Evolutionary conservation across 2,888 invertebrate species (phyloP).

Genomic region (Andrena haemorrhoa): DNA sequence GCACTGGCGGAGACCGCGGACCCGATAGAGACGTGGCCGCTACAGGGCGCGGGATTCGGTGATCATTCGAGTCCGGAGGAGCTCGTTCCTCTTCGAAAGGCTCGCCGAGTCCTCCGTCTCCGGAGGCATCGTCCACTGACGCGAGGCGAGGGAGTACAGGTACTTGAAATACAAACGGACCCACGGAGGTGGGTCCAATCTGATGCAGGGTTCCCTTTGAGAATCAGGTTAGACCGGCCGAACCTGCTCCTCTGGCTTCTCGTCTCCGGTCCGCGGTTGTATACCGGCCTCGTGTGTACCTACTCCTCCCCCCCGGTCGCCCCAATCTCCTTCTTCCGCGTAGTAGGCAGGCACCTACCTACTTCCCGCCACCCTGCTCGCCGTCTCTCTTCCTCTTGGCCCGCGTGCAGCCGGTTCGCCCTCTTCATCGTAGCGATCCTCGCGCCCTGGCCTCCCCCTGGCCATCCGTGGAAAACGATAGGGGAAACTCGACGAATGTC

Average conservation of each 20-base stretch:
- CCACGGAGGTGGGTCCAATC: constrained; percentile 83
- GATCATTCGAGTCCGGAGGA: constrained; percentile 28
- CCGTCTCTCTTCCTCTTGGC: constrained; percentile 43
- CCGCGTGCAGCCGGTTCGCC: constrained; percentile 51
- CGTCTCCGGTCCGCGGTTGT: constrained; percentile 76
- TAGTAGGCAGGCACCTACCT: constrained; percentile 78
- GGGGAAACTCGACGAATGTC: background rate
- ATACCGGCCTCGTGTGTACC: constrained; percentile 73
- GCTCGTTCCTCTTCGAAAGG: constrained; percentile 57
- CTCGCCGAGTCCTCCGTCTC: constrained; percentile 73
- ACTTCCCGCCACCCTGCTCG: constrained; percentile 67
- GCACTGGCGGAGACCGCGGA: background rate
- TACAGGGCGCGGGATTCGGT: background rate
- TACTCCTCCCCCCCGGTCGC: constrained; percentile 74
- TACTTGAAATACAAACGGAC: constrained; percentile 84
- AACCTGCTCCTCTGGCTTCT: constrained; percentile 83
- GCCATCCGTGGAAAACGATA: constrained; percentile 4
- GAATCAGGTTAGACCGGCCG: constrained; percentile 85
- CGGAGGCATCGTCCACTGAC: constrained; percentile 76
- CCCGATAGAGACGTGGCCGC: background rate
- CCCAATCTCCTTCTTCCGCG: constrained; percentile 81
- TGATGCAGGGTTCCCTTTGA: constrained; percentile 83
- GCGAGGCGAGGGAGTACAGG: constrained; percentile 82
- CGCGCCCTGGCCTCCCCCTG: constrained; percentile 22
- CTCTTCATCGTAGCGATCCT: constrained; percentile 37